A percentile compares a stretch with the other conserved stretches of the same genome.
phyloP scores from a whole-genome alignment of 2,113 vertebrate species.

The Sorex fumeus region DNA sequence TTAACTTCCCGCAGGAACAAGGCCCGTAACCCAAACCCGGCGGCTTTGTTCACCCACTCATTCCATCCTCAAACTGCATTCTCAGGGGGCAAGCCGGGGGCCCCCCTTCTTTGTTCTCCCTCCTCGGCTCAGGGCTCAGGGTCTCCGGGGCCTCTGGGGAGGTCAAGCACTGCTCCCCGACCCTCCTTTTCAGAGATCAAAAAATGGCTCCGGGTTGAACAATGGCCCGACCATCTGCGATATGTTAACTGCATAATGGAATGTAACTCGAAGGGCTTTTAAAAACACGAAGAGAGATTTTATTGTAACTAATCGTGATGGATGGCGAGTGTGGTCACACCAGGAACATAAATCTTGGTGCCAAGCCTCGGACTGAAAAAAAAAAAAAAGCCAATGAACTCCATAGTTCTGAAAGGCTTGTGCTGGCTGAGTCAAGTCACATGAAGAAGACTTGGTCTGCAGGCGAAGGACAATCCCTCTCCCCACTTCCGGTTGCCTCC shows the following conservation, averaged over 20 bases:
- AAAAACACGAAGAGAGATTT: conserved; percentile 87
- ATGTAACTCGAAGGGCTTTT: conserved; percentile 87
- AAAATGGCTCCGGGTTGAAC: conserved; percentile 71
- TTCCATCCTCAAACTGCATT: background rate
- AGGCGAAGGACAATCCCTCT: conserved; percentile 62
- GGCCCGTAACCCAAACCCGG: background rate
- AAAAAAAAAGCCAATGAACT: conserved; percentile 77
- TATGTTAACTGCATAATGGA: conserved; percentile 85
- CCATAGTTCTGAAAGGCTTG: conserved; percentile 72
- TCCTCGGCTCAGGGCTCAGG: conserved; percentile 15
- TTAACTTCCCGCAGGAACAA: conserved; percentile 25
- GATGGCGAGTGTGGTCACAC: conserved; percentile 85
- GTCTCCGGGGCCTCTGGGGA: conserved; percentile 56
- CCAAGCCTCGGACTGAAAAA: conserved; percentile 16
- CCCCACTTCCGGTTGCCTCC: background rate
- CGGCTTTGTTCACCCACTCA: conserved; percentile 19
- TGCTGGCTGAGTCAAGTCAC: conserved; percentile 67
- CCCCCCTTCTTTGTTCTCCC: conserved; percentile 55
- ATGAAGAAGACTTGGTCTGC: conserved; percentile 70
- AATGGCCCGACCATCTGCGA: conserved; percentile 79
- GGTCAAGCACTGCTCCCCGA: conserved; percentile 63
- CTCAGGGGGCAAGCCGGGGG: background rate
- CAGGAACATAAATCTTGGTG: conserved; percentile 85
- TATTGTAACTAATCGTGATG: conserved; percentile 88
- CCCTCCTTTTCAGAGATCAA: conserved; percentile 74